Conservation (phyloP, 2,113 vertebrate species). For the Paramormyrops kingsleyae region DNA sequence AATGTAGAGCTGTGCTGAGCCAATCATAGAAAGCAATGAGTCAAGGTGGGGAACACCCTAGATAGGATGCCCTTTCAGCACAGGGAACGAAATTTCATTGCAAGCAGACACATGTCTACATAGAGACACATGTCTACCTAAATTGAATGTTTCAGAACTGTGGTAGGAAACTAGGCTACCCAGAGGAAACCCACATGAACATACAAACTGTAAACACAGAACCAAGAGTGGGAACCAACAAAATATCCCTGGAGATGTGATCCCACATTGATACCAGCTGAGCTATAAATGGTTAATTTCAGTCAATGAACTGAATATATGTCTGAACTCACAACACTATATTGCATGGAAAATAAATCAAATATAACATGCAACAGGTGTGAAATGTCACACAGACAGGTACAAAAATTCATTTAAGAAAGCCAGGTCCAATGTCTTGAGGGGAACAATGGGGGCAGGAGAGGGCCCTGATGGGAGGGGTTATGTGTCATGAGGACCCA, state of each 20-base stretch:
- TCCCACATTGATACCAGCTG: neutral
- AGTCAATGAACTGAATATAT: neutral
- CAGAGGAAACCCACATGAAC: neutral
- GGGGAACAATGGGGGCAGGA: neutral
- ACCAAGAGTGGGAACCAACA: neutral
- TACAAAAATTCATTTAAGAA: neutral
- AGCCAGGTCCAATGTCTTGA: neutral
- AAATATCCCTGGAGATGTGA: neutral
- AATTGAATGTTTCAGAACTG: neutral
- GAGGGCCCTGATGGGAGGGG: neutral
- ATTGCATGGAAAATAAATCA: neutral
- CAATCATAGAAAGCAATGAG: neutral
- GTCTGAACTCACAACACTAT: neutral
- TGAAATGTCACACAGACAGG: neutral
- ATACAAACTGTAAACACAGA: neutral
- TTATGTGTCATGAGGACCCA: neutral
- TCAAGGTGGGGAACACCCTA: neutral
- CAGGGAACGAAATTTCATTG: neutral
- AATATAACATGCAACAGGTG: neutral
- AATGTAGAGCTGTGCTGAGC: neutral
- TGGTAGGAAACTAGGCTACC: neutral
- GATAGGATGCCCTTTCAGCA: neutral
- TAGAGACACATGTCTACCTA: neutral
- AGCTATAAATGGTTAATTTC: neutral
- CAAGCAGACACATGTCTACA: neutral